phyloP scores from a whole-genome alignment of 2,888 invertebrate genomes.

The Pyrrhopygopsis socrates region DNA sequence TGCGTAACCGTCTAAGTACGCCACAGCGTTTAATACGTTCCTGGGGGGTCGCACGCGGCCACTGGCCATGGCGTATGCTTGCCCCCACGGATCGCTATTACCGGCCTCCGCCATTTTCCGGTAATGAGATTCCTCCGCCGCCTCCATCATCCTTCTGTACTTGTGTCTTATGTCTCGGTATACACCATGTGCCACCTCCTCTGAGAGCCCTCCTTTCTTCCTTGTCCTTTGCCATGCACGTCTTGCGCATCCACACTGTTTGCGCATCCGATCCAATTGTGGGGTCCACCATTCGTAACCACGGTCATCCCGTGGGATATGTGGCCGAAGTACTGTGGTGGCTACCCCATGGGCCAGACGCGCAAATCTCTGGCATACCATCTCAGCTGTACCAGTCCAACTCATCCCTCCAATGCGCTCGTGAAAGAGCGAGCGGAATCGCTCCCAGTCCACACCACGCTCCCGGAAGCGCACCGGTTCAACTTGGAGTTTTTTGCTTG shows the following conservation, averaged over 20 bases:
- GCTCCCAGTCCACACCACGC: too few relatives aligned
- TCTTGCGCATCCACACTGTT: neutral
- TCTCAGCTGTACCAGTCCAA: too few relatives aligned
- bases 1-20: neutral
- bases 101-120: conserved; percentile 49
- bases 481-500: too few relatives aligned
- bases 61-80: conserved; percentile 51
- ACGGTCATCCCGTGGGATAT: neutral
- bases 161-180: neutral
- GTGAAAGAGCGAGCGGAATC: too few relatives aligned
- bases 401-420: too few relatives aligned
- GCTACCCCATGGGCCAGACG: too few relatives aligned
- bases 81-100: conserved; percentile 71
- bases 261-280: conserved; percentile 33
- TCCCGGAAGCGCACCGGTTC: too few relatives aligned
- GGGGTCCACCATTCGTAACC: conserved; percentile 74
- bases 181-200: neutral
- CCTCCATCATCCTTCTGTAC: conserved; percentile 47
- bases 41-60: conserved; percentile 43
- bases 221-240: conserved; percentile 61
- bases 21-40: conserved; percentile 67
- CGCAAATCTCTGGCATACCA: too few relatives aligned
- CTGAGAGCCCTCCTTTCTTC: neutral
- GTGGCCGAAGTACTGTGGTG: too few relatives aligned
- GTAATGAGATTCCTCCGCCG: conserved; percentile 40